These are phyloP conservation scores for Drosophila repletoides DNA, from an alignment of 1,140 invertebrate genomes.

Conservation along the genomic window DNA sequence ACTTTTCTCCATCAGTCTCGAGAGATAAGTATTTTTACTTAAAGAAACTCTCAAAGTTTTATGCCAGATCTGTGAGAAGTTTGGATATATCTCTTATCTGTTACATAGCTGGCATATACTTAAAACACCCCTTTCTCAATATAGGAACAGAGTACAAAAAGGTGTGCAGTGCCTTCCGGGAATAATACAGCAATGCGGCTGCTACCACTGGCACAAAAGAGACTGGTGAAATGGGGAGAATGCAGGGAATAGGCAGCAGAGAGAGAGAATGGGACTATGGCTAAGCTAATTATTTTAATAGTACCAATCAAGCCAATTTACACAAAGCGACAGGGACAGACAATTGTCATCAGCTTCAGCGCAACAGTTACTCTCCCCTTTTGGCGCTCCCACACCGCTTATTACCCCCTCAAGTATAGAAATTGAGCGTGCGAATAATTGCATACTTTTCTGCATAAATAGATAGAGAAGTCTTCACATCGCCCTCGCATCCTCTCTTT, in stretches of 20 bases:
- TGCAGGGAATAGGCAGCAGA: not conserved
- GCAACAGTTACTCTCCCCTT: conserved; percentile 47
- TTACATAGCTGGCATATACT: no score
- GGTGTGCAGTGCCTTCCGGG: conserved; percentile 19
- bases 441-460: conserved; percentile 52
- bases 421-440: conserved; percentile 64
- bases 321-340: conserved; percentile 8
- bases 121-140: no score
- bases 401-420: not conserved
- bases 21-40: no score
- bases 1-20: no score
- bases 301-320: conserved; percentile 64
- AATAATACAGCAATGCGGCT: no score
- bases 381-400: not conserved
- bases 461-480: not conserved
- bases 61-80: no score
- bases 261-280: not conserved
- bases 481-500: not conserved
- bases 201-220: no score
- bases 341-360: conserved; percentile 31
- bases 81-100: no score
- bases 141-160: no score
- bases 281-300: conserved; percentile 71
- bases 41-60: no score
- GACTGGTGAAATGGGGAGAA: not conserved